Evolutionary conservation across 2,888 invertebrate genomes (phyloP).

Genomic region (Tanypteryx hageni): DNA sequence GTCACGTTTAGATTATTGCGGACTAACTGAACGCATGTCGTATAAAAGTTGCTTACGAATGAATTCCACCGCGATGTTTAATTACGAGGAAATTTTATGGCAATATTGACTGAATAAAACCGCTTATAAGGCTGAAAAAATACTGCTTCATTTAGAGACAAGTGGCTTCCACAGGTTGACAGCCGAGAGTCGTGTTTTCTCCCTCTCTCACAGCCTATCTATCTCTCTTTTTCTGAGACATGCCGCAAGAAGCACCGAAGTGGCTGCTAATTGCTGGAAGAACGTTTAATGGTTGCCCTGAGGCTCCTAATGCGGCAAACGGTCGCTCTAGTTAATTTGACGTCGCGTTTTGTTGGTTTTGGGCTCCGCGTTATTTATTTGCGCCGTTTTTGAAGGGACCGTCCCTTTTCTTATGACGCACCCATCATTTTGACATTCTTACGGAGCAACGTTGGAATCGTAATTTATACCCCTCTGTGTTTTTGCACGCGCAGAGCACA

Average conservation of each 20-base stretch:
- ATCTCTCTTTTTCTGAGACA: neutral
- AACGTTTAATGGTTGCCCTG: conserved; percentile 51
- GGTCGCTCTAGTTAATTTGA: conserved; percentile 36
- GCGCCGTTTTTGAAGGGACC: neutral
- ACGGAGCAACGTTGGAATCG: conserved; percentile 16
- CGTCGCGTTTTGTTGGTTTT: conserved; percentile 53
- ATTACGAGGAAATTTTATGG: too few species aligned
- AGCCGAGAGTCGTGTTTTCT: neutral
- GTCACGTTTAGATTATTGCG: too few species aligned
- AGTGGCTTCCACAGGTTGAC: neutral
- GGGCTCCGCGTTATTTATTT: neutral
- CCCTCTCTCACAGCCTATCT: neutral
- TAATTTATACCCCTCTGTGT: conserved; percentile 36
- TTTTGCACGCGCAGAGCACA: neutral
- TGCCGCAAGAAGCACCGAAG: conserved; percentile 39
- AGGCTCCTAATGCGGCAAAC: conserved; percentile 50
- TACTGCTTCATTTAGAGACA: neutral
- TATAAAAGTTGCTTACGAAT: too few species aligned
- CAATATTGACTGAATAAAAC: too few species aligned
- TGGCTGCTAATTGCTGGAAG: conserved; percentile 56
- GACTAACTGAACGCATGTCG: too few species aligned
- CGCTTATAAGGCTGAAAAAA: neutral
- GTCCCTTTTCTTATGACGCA: neutral
- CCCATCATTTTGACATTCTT: conserved; percentile 32
- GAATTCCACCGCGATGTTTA: too few species aligned